phyloP scores from a whole-genome alignment of 2,797 vertebrate genomes.

The Sebastes iracundus region DNA sequence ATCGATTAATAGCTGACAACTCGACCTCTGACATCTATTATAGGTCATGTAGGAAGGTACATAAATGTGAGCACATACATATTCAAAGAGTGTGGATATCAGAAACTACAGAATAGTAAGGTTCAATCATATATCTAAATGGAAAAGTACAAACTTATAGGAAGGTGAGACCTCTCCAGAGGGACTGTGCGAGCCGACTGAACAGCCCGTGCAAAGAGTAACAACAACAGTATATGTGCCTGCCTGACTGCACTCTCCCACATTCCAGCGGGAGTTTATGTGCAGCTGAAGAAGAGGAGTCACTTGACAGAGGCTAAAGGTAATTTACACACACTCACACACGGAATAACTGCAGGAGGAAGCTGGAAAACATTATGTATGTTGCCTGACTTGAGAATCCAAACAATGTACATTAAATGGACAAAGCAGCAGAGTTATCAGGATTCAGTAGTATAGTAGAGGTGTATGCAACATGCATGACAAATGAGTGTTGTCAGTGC shows the following conservation, averaged over 20 bases:
- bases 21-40: neutral
- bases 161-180: conserved; percentile 13
- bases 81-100: neutral
- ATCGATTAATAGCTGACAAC: neutral
- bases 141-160: conserved; percentile 3
- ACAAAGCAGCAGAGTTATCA: neutral
- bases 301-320: conserved; percentile 14
- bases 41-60: no score
- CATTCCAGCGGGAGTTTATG: conserved; percentile 42
- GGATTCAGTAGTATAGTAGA: neutral
- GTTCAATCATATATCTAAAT: neutral
- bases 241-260: conserved; percentile 56
- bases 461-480: conserved; percentile 8
- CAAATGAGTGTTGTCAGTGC: neutral
- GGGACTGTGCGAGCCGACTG: conserved; percentile 2
- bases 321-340: conserved; percentile 1
- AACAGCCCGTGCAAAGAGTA: conserved; percentile 36
- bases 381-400: neutral
- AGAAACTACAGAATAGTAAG: neutral
- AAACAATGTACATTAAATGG: neutral
- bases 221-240: conserved; percentile 31
- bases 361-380: neutral
- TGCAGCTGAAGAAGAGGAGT: conserved; percentile 35
- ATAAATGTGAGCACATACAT: neutral
- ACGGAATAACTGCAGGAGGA: neutral